These are phyloP conservation scores for Synaphobranchus kaupii DNA, from an alignment of 2,797 vertebrate genomes.

Conservation along the genomic window DNA sequence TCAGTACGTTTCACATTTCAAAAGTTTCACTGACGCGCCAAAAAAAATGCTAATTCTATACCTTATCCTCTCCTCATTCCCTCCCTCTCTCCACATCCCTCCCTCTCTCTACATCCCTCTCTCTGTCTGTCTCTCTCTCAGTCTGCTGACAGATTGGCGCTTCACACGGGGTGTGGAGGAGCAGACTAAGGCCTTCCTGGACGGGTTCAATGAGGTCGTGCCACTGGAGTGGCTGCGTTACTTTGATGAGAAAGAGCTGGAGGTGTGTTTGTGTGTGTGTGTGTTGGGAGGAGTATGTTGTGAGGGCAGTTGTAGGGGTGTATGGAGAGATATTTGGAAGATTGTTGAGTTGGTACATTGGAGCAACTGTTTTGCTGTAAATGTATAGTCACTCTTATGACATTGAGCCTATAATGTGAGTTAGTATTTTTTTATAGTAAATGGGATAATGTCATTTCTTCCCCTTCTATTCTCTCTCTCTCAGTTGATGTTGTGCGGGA, in stretches of 20 bases:
- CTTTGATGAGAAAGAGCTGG: slow-evolving; percentile 96
- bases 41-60: not conserved
- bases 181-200: slow-evolving; percentile 95
- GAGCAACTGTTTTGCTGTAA: not conserved
- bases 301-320: no score
- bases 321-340: not conserved
- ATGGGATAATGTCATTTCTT: not conserved
- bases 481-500: slow-evolving; percentile 96
- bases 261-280: slow-evolving; percentile 62
- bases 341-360: not conserved
- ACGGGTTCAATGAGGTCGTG: slow-evolving; percentile 95
- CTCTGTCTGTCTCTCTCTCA: slow-evolving; percentile 47
- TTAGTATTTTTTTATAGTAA: not conserved
- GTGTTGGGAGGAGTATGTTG: no score
- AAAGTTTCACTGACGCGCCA: not conserved
- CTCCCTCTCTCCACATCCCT: not conserved
- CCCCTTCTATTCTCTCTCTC: slow-evolving; percentile 13
- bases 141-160: slow-evolving; percentile 94
- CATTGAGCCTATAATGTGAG: not conserved
- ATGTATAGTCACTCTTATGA: not conserved
- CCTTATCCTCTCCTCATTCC: no score
- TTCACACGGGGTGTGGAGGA: slow-evolving; percentile 95
- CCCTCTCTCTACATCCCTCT: not conserved
- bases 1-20: not conserved
- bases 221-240: slow-evolving; percentile 95